Evolutionary conservation across 30 jellyfish, hydroid and myxozoan species (phyloP), one percentile per base, ranked within the genome.

Genomic region (Aurelia aurita): DNA sequence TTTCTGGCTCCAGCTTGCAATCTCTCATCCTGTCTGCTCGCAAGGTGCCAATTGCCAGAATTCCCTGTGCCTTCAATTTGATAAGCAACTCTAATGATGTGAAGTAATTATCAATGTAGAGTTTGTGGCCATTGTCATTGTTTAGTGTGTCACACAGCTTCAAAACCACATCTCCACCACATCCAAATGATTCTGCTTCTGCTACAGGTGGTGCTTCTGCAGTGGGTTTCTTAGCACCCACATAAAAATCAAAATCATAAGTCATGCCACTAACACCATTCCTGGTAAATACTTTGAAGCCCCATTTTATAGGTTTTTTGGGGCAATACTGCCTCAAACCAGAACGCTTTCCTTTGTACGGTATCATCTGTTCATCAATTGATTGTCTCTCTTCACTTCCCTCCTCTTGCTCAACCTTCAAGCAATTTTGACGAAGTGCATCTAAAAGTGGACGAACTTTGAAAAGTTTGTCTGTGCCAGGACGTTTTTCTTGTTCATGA

Each of bases 261-360:
- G 47, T 71, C 25, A 89, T 26, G 23, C 89, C 97, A 28, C 87
- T 46, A 18, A 60, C 21, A 20, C 96, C 96, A 7, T 61, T 74
- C 23, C 95, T 34, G 19, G 69, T 84, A 72, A 88, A 58, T 68
- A 55, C 59, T 71, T 88, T 78, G 80, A 88, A 88, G 35, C 84
- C 97, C 89, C 94, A 66, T 61, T 88, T 79, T n/a, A 25, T 49
- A 8, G 97, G 94, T 62, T 88, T 86, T 65, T 74, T 85, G 26
- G 89, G 95, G 72, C 39, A 58, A 67, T 87, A 87, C 65, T 77
- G 93, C 69, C 97, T 82, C 16, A 88, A 63, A 49, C 93, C 86
- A 58, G 82, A 27, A 58, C 65, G 57, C 67, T 78, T 77, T 25
- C 78, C 61, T 39, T 79, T 79, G 77, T 58, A 67, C 2, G 89